A percentile compares a stretch with the other conserved stretches of the same genome.
Evolutionary conservation across 2,113 vertebrate species (phyloP).

Genomic region (Oostethus manadensis): DNA sequence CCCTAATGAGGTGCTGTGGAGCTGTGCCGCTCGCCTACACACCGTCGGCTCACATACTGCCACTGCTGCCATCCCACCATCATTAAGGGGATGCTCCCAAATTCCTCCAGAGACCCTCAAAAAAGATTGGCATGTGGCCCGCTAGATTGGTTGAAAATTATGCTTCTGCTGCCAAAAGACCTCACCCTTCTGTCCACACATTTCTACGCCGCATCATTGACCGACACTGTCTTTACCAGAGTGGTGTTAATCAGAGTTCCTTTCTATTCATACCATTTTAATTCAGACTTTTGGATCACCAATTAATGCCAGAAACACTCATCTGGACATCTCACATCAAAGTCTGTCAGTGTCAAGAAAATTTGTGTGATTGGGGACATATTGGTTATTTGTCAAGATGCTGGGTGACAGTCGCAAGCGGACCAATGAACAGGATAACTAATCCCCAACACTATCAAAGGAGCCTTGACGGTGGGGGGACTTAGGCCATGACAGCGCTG

Average conservation of each 20-base stretch:
- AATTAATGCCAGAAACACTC: neutral
- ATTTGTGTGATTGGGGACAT: constrained; percentile 31
- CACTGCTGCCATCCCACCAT: constrained; percentile 46
- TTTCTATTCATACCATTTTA: neutral
- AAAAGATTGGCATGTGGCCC: constrained; percentile 22
- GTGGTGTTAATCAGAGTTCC: neutral
- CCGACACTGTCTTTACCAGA: constrained; percentile 13
- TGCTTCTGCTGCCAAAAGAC: constrained; percentile 20
- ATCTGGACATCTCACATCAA: constrained; percentile 34
- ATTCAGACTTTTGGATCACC: neutral
- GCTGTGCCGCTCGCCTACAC: constrained; percentile 53
- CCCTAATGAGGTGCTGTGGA: constrained; percentile 67
- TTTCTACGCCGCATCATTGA: constrained; percentile 17
- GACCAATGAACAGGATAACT: constrained; percentile 58
- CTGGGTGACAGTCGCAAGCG: constrained; percentile 49
- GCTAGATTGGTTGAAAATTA: constrained; percentile 26
- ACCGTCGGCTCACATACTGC: constrained; percentile 50
- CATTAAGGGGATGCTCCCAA: constrained; percentile 62
- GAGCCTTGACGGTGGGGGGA: constrained; percentile 45
- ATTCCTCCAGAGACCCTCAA: constrained; percentile 48
- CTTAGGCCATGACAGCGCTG: constrained; percentile 59
- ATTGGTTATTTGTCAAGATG: constrained; percentile 34
- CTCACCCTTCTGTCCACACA: constrained; percentile 16
- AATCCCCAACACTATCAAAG: constrained; percentile 70
- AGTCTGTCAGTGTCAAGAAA: constrained; percentile 23